These are phyloP conservation scores for Neodiprion virginianus DNA, from an alignment of 1,140 invertebrate genomes.

Conservation along the genomic window DNA sequence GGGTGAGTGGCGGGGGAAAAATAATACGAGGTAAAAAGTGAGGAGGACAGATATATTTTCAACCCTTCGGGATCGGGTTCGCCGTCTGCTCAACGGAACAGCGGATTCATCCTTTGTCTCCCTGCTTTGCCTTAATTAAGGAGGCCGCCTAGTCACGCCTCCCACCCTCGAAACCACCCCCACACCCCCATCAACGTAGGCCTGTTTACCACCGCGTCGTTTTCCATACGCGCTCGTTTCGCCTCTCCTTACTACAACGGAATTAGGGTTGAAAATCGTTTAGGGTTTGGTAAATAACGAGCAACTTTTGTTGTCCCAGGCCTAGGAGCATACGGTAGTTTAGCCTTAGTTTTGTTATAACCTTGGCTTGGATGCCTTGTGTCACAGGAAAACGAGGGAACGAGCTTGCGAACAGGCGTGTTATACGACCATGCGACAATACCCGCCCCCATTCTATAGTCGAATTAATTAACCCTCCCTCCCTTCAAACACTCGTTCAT, in stretches of 20 bases:
- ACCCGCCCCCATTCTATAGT: too few species aligned
- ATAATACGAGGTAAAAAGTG: not conserved
- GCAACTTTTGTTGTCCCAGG: not conserved
- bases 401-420: too few species aligned
- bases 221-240: not conserved
- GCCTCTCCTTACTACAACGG: not conserved
- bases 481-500: too few species aligned
- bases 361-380: too few species aligned
- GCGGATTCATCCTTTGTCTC: not conserved
- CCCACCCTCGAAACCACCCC: not conserved
- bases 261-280: not conserved
- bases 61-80: not conserved
- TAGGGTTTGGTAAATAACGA: not conserved
- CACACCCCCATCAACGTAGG: not conserved
- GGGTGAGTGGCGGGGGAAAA: not conserved
- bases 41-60: not conserved
- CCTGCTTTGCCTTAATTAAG: conserved; percentile 4
- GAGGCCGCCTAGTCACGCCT: not conserved
- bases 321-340: too few species aligned
- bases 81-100: not conserved
- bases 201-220: not conserved
- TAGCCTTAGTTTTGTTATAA: too few species aligned
- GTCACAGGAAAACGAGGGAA: too few species aligned
- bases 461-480: too few species aligned
- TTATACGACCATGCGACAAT: too few species aligned